Evolutionary conservation across 2,797 vertebrate genomes (phyloP), one percentile per base, ranked within the genome.

Genomic region (Sebastes nivosus): DNA sequence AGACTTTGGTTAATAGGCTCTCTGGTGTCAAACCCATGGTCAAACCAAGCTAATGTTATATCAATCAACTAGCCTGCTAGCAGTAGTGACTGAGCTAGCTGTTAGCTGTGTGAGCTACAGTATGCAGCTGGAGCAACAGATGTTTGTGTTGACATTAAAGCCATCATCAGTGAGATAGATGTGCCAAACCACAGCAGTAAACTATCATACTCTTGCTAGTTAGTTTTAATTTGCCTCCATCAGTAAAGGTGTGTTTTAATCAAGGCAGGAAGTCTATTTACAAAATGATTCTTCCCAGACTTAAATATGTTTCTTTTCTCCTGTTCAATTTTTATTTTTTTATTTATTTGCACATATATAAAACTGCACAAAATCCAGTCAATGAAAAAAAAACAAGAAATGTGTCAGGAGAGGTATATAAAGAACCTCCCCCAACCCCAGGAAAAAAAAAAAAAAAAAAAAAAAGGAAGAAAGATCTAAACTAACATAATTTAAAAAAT

Each of bases 51-150:
- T 46, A 20, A 46, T 8, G 7, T 46, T 46, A 46, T 46, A 18
- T 46, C 42, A 46, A 46, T 18, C 42, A 46, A 46, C 42, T 25
- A 70, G 32, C 30, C 27, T 16, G 30, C 16, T 65, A 14, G 30
- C 24, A 6, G 9, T 4, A 0, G 64, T 12, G 3, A 25, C 8
- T 29, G 25, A 32, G 24, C 30, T 59, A 73, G 42, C 75, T 16
- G 69, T 69, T 82, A 81, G 77, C 72, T 22, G 24, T 16, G 6
- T 71, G 69, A 79, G 36, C 73, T 57, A 42, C 38, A 38, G 36
- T 14, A 32, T 70, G 46, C 77, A 71, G 75, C 77, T 85, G 64
- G 42, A 38, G 14, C 9, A 32, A 25, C 52, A 55, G 24, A 75
- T 61, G 75, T n/a, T 63, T n/a, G 30, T 59, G 25, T 73, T 66